Base-by-base conservation (phyloP, 1,140 invertebrate genomes). In the Piezodorus guildinii region DNA sequence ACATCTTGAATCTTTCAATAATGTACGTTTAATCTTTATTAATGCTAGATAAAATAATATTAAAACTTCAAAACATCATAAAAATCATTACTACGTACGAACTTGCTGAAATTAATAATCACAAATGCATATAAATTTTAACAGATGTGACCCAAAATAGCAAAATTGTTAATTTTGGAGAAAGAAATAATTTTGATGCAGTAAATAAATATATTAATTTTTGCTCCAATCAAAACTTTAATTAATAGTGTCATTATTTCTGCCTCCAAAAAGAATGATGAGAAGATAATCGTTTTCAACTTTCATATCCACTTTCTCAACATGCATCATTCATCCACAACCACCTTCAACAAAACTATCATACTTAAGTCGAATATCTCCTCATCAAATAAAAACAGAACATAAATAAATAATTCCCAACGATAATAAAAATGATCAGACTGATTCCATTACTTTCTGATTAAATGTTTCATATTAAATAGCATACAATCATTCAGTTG, bases 261-360 rank as follows among this genome's bases (percentile, higher is more conserved):
- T 23, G 52, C 14, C 52, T 56, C 52, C 52, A 56, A 56, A 25
- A 23, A 23, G 1, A 56, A 23, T 56, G 52, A 23, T 56, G 52
- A 56, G 23, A 56, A 56, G 52, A 56, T 56, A 56, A 23, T 56
- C 23, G 52, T 25, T 23, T 16, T 23, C 17, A 56, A 19, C 19
- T 56, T 56, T 14, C 15, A 21, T 23, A 21, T 23, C 23, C 23
- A 27, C 23, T 56, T 25, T 16, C 21, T 23, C 52, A 56, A 56
- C 52, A 56, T 56, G 52, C 52, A 56, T 23, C 52, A 17, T 56
- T 21, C 52, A 56, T 56, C 14, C 52, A 23, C 52, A 56, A 23
- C 52, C 52, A 56, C 52, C 52, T 23, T 56, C 52, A 39, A 23
- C 52, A 23, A 19, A 17, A 23, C 52, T 6, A 25, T 15, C 52